Percentiles rank a stretch among this genome's conserved stretches.
Conservation (phyloP, 2,888 invertebrate species). For the Ischnura elegans region DNA sequence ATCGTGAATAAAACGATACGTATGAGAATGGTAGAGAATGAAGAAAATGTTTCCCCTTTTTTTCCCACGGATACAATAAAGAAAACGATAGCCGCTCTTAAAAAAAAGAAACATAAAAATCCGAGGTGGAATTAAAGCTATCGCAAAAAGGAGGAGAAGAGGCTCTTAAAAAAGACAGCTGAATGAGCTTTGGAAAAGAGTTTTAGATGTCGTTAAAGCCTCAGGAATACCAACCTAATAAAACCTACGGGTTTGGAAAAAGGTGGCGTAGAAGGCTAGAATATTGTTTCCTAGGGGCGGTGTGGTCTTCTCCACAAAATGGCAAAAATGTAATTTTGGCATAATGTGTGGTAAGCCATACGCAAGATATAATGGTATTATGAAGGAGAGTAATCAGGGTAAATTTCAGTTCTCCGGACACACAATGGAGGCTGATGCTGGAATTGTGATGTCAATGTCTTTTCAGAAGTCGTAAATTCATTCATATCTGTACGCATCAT, state of each 20-base stretch:
- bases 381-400: background rate
- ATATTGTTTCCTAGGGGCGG: background rate
- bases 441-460: background rate
- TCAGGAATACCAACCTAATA: conserved; percentile 26
- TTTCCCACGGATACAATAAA: conserved; percentile 4
- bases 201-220: conserved; percentile 35
- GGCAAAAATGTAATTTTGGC: background rate
- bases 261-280: background rate
- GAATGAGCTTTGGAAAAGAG: conserved; percentile 22
- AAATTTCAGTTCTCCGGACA: too few relatives aligned
- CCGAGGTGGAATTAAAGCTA: conserved; percentile 14
- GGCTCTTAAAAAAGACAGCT: conserved; percentile 15
- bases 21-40: background rate
- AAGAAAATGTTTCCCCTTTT: background rate
- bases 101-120: conserved; percentile 9
- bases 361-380: background rate
- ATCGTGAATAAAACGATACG: conserved; percentile 8
- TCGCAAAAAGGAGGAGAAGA: conserved; percentile 6
- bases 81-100: conserved; percentile 27
- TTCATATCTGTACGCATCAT: background rate
- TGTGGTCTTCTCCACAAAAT: background rate
- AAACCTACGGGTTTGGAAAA: background rate
- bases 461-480: background rate
- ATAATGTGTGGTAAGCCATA: background rate
- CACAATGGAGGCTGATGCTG: too few relatives aligned